Conservation (phyloP, 2,113 vertebrate genomes). For the Tretioscincus oriximinensis region DNA sequence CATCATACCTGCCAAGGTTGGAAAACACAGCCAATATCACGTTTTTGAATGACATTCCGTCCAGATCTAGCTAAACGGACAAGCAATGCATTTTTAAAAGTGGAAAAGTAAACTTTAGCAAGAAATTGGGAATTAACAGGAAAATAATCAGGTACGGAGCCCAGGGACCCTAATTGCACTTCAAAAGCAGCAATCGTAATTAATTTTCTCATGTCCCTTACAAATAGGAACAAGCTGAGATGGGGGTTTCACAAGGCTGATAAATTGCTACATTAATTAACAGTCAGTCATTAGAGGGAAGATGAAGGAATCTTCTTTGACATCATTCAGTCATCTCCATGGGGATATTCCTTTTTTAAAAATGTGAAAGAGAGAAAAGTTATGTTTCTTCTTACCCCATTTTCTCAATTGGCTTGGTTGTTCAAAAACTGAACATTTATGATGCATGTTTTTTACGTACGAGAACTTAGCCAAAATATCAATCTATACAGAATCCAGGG, state of each 20-base stretch:
- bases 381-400: constrained; percentile 23
- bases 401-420: constrained; percentile 52
- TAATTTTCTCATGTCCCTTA: constrained; percentile 48
- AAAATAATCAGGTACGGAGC: constrained; percentile 28
- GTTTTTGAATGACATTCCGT: background rate
- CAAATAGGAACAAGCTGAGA: constrained; percentile 49
- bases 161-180: constrained; percentile 53
- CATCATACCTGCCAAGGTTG: background rate
- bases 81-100: background rate
- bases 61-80: constrained; percentile 12
- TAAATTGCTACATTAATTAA: constrained; percentile 63
- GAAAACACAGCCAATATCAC: background rate
- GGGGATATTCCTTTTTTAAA: background rate
- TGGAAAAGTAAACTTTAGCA: background rate
- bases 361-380: constrained; percentile 33
- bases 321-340: constrained; percentile 43
- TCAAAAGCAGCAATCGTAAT: constrained; percentile 37
- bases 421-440: constrained; percentile 30
- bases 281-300: constrained; percentile 52
- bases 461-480: constrained; percentile 30
- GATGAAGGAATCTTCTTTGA: constrained; percentile 49
- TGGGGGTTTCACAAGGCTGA: constrained; percentile 40
- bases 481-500: background rate
- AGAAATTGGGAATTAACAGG: background rate
- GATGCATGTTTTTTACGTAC: background rate